Base-by-base conservation (phyloP, 2,888 invertebrate species). In the Oscheius myriophilus region DNA sequence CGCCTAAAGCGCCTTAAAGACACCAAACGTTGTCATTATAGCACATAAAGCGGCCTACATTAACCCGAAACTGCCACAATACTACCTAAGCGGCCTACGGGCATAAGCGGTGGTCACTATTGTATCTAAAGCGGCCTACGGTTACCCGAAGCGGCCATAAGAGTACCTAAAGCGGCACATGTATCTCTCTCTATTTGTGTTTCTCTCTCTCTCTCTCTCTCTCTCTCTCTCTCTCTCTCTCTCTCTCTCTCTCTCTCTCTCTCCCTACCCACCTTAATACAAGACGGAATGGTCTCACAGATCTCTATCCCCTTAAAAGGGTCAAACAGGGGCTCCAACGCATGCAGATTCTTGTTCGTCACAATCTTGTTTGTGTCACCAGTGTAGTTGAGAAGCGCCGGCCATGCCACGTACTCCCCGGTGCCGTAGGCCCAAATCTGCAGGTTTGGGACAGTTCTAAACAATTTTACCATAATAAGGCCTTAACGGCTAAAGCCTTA, bases 371-470 rank as follows among this genome's bases (percentile, higher is more conserved):
- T 69, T 7, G 23, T 43, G 49, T 55, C 33, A 63, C 75, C 64
- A 9, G 84, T 84, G 49, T 83, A 83, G 61, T 85, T 83, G 12
- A 80, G 65, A 53, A 86, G 67, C 33, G 83, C 84, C 6, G 75
- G 69, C 80, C 84, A 82, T 18, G 86, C 86, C 26, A 85, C 86
- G 63, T 84, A 86, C 55, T 86, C 86, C 3, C 86, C 86, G 7
- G 84, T 84, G 49, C 86, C 86, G 71, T 86, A 86, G 0, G 85
- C 85, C 81, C 82, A 85, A 39, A 86, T 80, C 49, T 83, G 79
- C 9, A 83, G 53, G 58, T 83, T 83, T 6, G 81, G 80, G 21
- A 84, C 73, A 23, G 62, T 69, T 46, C 73, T 73, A 59, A 43
- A 67, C 14, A 53, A 23, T 1, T 42, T n/a, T n/a, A n/a, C 18